Base-by-base conservation (phyloP, 2,113 vertebrate genomes). In the Etia nguti region DNA sequence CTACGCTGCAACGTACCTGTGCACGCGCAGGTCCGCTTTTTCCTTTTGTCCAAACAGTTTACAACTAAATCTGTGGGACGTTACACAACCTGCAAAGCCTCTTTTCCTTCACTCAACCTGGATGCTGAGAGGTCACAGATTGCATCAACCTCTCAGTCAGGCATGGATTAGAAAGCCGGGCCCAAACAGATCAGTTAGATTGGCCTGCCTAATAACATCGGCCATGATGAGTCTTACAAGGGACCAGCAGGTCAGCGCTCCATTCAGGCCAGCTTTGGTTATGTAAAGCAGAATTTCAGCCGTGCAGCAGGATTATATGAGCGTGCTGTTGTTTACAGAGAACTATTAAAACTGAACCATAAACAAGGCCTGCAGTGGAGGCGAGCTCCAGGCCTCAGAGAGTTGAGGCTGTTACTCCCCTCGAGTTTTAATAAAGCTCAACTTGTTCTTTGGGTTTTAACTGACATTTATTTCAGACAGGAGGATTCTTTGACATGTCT, bases 21-120 rank as follows among this genome's bases (percentile, higher is more conserved):
- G 41, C 68, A 75, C 4, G 24, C 2, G 1, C 68, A 29, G 24
- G 9, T 48, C 43, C 4, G 24, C 24, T 75, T 24, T 5, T 48
- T 75, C 41, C 24, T 20, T 48, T 20, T 75, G 70, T 75, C 70
- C 22, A 15, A 75, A 48, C 70, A 5, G 43, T 79, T 87, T 48
- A 68, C 16, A 38, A 80, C 36, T 75, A 68, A 62, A 83, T 16
- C 29, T 50, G 46, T 5, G 6, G 7, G 26, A 46, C 1, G 5
- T 86, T 89, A 82, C 70, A 83, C 83, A 89, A 86, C 70, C 80
- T 50, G 29, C 12, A 89, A 89, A 89, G 83, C 80, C 83, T 89
- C 86, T 68, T 83, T 77, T 13, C 86, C 46, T 83, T 24, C 13
- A 46, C 31, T 83, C 77, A 88, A 88, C 34, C 77, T 65, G 82